Base-by-base conservation (phyloP, 2,113 vertebrate species). In the Isurus oxyrinchus region DNA sequence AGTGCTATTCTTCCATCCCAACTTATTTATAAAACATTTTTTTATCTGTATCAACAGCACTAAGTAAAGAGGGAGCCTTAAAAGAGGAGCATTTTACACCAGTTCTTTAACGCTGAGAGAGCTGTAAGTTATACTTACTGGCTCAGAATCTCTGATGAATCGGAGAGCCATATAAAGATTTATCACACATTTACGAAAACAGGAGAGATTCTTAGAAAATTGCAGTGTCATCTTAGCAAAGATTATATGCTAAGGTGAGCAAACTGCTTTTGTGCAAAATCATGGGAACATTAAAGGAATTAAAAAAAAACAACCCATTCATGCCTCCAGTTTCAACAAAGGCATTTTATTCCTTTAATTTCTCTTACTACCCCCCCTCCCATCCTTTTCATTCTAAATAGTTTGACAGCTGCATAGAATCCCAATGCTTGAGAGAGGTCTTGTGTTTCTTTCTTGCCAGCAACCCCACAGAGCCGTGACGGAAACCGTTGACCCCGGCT, bases 381-480 rank as follows among this genome's bases (percentile, higher is more conserved):
- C 4, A 49, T 21, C 59, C 88, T 49, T 95, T 95, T 95, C 94
- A 55, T 95, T 87, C 96, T 98, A 97, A 98, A 97, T 97, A 96
- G 97, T 98, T 98, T 98, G 98, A 98, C 98, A 98, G 97, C 98
- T 97, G 96, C 96, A 53, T 97, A 97, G 97, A 98, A 97, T 98
- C 97, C 96, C 97, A 96, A 97, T 97, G 97, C 97, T 97, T 96
- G 96, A 96, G 97, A 97, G 97, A 88, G 96, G 97, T 81, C 96
- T 97, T 97, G 97, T 96, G 97, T 97, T 97, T 95, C 59, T 94
- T 96, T 97, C 97, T 97, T 96, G 97, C 94, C 97, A 97, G 97
- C 97, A 98, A 98, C 98, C 97, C 97, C 98, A 98, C 98, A 97
- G 98, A 97, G 97, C 98, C 98, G 98, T 97, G 97, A 97, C 97